These are phyloP conservation scores for Isotomurus palustris DNA, from an alignment of 2,888 invertebrate species.

Conservation along the genomic window DNA sequence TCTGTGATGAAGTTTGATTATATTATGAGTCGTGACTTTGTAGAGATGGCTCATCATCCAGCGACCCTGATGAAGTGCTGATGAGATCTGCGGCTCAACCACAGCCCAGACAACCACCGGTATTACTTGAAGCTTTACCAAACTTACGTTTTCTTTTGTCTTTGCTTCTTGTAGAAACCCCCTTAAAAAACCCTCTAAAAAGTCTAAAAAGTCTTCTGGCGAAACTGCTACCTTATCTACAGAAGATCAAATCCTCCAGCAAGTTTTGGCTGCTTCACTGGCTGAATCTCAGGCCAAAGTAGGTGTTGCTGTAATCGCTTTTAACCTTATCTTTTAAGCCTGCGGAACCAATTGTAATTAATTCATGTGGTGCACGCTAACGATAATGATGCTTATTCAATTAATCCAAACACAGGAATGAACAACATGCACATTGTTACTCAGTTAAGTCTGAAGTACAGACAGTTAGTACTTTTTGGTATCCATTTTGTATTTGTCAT, in stretches of 20 bases:
- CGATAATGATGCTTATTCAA: too few species aligned
- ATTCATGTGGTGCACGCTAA: too few species aligned
- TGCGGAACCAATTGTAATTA: too few species aligned
- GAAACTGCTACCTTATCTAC: neutral
- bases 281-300: constrained; percentile 34
- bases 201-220: neutral
- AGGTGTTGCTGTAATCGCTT: too few species aligned
- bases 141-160: constrained; percentile 11
- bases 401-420: too few species aligned
- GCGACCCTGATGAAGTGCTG: constrained; percentile 34
- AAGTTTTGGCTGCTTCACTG: constrained; percentile 38
- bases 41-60: constrained; percentile 28
- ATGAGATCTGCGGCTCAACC: constrained; percentile 23
- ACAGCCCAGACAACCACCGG: constrained; percentile 29
- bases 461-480: too few species aligned
- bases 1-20: too few species aligned
- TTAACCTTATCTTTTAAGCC: too few species aligned
- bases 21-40: too few species aligned
- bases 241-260: constrained; percentile 26
- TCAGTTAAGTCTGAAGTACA: too few species aligned
- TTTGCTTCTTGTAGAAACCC: constrained; percentile 14
- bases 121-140: constrained; percentile 16
- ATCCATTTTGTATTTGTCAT: neutral
- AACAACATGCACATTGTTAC: too few species aligned
- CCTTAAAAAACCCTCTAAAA: constrained; percentile 3